Percentiles rank a stretch among this genome's conserved stretches.
Evolutionary conservation across 2,113 vertebrate species (phyloP).

Genomic region (Lycaon pictus): DNA sequence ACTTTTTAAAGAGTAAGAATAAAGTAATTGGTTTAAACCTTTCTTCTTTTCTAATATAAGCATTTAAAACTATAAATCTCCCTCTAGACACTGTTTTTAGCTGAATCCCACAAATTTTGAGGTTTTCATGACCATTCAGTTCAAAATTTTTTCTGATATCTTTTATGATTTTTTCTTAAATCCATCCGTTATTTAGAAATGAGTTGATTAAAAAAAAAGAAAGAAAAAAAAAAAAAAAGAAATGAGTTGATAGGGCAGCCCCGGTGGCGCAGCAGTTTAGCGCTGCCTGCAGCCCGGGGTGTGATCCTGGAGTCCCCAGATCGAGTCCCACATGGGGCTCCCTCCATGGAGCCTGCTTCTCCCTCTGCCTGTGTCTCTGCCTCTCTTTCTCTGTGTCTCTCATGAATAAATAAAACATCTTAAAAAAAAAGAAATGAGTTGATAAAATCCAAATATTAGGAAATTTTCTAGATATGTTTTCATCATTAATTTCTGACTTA

Average conservation of each 20-base stretch:
- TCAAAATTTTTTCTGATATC: slow-evolving; percentile 39
- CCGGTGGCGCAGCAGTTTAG: too few species aligned
- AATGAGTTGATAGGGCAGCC: too few species aligned
- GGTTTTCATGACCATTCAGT: slow-evolving; percentile 3
- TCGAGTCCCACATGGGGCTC: too few species aligned
- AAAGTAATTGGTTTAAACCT: background rate
- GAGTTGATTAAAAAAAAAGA: background rate
- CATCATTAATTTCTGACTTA: slow-evolving; percentile 46
- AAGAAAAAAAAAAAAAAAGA: too few species aligned
- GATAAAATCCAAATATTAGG: slow-evolving; percentile 28
- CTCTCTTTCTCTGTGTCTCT: too few species aligned
- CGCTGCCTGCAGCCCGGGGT: too few species aligned
- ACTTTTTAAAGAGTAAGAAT: background rate
- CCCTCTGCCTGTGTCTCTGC: too few species aligned
- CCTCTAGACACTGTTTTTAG: background rate
- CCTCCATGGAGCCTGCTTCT: too few species aligned
- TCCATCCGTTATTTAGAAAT: background rate
- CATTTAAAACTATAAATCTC: slow-evolving; percentile 22
- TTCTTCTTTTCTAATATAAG: slow-evolving; percentile 14
- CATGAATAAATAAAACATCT: too few species aligned
- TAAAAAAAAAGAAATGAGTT: background rate
- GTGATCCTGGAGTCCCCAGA: too few species aligned
- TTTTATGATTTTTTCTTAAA: slow-evolving; percentile 47
- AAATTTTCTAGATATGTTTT: slow-evolving; percentile 14
- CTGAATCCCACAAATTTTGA: background rate